Evolutionary conservation across 2,797 vertebrate genomes (phyloP), one percentile per base, ranked within the genome.

Genomic region (Sebastes baramenuke): DNA sequence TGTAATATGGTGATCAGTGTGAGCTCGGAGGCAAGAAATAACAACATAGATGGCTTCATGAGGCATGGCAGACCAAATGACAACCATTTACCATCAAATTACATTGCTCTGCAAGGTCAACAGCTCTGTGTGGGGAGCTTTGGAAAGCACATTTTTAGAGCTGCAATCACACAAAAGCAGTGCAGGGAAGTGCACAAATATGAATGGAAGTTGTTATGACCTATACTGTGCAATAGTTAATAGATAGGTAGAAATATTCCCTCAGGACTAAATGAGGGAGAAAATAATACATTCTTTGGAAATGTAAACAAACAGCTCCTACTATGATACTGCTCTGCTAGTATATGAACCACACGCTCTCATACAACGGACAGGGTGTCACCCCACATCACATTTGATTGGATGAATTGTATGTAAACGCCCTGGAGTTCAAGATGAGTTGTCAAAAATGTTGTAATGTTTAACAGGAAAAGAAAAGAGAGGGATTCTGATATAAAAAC

Each of bases 51-150:
- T 84, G 88, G 86, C 87, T 95, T 93, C 89, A 94, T 94, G 94
- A 94, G 93, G 87, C 94, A 90, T 92, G 86, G 89, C 90, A 85
- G 86, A 82, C 87, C 80, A 94, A 95, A 95, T 93, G 92, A 93
- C 89, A 91, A 86, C 86, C 84, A 93, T 93, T 95, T 92, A 84
- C 86, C 88, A 71, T 89, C 84, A 93, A 92, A 95, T 94, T 87
- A 89, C 89, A 87, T 88, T 64, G 86, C 91, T 87, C 70, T 58
- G 79, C 89, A 93, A 95, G 93, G 94, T 95, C 92, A 94, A 89
- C 81, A 81, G 83, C 85, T 85, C 82, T 65, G 76, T 85, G 78
- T 70, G 70, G 72, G 74, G 72, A 88, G 87, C 79, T 81, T 73
- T 59, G 52, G 58, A 52, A 65, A 80, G 79, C 62, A 86, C 56